Conservation (phyloP, 2,888 invertebrate genomes). For the Leptogaster cylindrica region DNA sequence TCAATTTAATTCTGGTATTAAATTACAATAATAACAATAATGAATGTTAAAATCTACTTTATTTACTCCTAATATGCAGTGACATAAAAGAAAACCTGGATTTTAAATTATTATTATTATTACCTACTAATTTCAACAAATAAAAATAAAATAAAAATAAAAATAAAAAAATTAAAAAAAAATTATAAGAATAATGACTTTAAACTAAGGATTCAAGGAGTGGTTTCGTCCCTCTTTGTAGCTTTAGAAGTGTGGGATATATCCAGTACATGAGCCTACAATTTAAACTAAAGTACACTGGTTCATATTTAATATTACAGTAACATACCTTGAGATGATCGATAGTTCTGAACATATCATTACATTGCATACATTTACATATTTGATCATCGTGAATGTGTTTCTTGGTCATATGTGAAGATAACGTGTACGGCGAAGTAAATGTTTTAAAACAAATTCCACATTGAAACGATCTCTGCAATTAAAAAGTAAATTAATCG, state of each 20-base stretch:
- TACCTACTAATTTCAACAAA: too few species aligned
- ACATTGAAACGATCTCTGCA: constrained; percentile 55
- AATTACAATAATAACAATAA: too few species aligned
- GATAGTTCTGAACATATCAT: constrained; percentile 66
- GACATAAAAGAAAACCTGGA: too few species aligned
- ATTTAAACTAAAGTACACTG: neutral
- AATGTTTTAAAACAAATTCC: constrained; percentile 62
- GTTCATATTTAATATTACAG: neutral
- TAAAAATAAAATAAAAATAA: too few species aligned
- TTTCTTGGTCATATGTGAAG: constrained; percentile 59
- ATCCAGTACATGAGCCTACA: constrained; percentile 19
- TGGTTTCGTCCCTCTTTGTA: neutral
- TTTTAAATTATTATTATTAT: too few species aligned
- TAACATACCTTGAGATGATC: constrained; percentile 64
- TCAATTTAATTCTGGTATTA: too few species aligned
- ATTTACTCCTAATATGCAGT: too few species aligned
- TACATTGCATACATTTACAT: constrained; percentile 66
- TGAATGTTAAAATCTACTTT: too few species aligned
- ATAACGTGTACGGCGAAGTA: constrained; percentile 56
- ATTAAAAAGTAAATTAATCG: neutral
- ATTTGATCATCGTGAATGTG: constrained; percentile 57
- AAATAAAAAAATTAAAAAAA: too few species aligned
- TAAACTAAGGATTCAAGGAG: constrained; percentile 11
- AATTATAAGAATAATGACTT: too few species aligned
- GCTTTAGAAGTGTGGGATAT: constrained; percentile 22